A percentile compares a stretch with the other conserved stretches of the same genome.
These are phyloP conservation scores for Lycocorax pyrrhopterus DNA, from an alignment of 2,113 vertebrate genomes.

Conservation along the genomic window DNA sequence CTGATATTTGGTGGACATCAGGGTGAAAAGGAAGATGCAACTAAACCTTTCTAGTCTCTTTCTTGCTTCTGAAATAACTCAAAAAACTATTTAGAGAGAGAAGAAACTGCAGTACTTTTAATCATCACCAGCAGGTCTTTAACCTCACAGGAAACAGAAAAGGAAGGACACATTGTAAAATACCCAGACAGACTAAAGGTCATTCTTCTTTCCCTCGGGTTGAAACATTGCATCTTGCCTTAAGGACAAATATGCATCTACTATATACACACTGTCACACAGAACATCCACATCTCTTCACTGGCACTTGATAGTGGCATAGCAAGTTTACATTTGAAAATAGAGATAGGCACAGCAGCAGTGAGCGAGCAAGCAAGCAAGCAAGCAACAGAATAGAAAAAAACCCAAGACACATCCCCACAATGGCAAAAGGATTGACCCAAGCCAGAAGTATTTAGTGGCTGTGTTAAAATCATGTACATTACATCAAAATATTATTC, in stretches of 20 bases:
- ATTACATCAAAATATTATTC: neutral
- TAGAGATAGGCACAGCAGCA: neutral
- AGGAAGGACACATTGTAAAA: constrained; percentile 49
- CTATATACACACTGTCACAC: constrained; percentile 29
- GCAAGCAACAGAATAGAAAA: neutral
- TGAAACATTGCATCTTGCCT: neutral
- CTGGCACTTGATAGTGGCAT: neutral
- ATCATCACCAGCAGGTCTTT: constrained; percentile 58
- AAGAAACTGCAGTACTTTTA: constrained; percentile 46
- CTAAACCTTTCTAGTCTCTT: constrained; percentile 5
- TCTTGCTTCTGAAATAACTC: constrained; percentile 19
- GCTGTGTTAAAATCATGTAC: neutral
- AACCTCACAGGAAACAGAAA: constrained; percentile 58
- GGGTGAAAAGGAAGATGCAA: constrained; percentile 20
- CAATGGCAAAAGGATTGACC: neutral
- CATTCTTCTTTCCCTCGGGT: constrained; percentile 24
- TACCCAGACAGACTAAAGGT: constrained; percentile 50
- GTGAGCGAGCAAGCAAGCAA: neutral
- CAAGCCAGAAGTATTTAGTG: neutral
- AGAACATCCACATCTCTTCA: constrained; percentile 37
- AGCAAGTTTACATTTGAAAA: constrained; percentile 18
- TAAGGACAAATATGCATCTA: constrained; percentile 48
- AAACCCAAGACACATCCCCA: neutral
- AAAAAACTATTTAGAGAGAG: neutral
- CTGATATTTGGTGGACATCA: neutral